These are phyloP conservation scores for Porites cylindrica DNA, from an alignment of 92 coral and sea anemone species.

Conservation along the genomic window DNA sequence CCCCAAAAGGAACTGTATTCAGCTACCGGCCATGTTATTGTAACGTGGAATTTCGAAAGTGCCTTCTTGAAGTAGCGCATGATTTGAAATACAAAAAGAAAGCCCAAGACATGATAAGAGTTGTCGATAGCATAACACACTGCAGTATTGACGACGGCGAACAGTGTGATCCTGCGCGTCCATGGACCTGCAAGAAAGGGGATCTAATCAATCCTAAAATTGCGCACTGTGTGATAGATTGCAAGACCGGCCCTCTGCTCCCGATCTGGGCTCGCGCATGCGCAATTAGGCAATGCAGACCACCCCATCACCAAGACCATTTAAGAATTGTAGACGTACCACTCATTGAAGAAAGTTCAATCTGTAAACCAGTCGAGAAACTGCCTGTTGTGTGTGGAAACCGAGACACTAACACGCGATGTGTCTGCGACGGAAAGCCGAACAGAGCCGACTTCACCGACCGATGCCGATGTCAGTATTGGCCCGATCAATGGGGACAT, in stretches of 20 bases:
- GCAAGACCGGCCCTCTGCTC: slow-evolving; percentile 91
- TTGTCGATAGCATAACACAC: slow-evolving; percentile 67
- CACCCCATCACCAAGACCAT: slow-evolving; percentile 75
- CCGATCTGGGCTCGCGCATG: slow-evolving; percentile 98
- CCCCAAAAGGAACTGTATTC: slow-evolving; percentile 80
- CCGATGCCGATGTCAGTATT: slow-evolving; percentile 95
- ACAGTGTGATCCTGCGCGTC: slow-evolving; percentile 82
- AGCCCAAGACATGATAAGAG: slow-evolving; percentile 67
- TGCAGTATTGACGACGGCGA: slow-evolving; percentile 92
- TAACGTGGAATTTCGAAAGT: slow-evolving; percentile 86
- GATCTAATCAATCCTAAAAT: slow-evolving; percentile 86
- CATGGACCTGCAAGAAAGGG: slow-evolving; percentile 91
- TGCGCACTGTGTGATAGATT: slow-evolving; percentile 94
- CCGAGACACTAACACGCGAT: slow-evolving; percentile 88
- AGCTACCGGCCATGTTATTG: slow-evolving; percentile 94
- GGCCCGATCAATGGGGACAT: slow-evolving; percentile 85
- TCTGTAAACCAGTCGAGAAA: slow-evolving; percentile 84
- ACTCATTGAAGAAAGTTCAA: slow-evolving; percentile 78
- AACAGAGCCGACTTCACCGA: slow-evolving; percentile 77
- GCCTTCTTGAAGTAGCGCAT: slow-evolving; percentile 65
- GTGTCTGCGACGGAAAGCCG: slow-evolving; percentile 98
- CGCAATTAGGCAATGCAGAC: slow-evolving; percentile 89
- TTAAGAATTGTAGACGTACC: slow-evolving; percentile 92
- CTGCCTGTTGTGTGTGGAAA: slow-evolving; percentile 86
- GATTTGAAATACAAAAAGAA: slow-evolving; percentile 67